Evolutionary conservation across 2,888 invertebrate species (phyloP).

Genomic region (Leptopilina syphax): DNA sequence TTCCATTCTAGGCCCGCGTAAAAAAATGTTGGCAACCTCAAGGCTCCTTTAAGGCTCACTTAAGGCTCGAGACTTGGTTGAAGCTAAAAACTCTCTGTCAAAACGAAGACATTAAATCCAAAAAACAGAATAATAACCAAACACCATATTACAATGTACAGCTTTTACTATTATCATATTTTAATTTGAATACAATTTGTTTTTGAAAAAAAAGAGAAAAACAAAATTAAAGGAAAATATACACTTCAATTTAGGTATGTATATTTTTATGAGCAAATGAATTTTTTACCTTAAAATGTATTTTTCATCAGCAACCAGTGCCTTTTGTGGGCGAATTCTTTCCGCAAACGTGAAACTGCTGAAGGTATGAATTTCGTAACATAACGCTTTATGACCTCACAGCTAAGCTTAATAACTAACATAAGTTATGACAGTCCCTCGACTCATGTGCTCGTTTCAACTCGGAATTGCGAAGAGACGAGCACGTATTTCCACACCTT

Average conservation of each 20-base stretch:
- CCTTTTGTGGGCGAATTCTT: background rate
- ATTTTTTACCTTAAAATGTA: background rate
- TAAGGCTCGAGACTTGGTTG: too few species aligned
- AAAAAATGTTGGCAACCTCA: too few species aligned
- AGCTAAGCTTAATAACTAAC: slow-evolving; percentile 30
- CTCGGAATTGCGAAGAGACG: slow-evolving; percentile 29
- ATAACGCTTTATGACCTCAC: slow-evolving; percentile 27
- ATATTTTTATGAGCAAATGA: background rate
- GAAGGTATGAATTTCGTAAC: slow-evolving; percentile 18
- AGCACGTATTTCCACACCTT: slow-evolving; percentile 25
- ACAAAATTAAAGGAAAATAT: too few species aligned
- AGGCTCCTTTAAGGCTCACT: too few species aligned
- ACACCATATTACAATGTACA: too few species aligned
- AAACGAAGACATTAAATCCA: too few species aligned
- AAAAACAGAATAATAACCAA: too few species aligned
- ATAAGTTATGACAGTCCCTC: slow-evolving; percentile 31
- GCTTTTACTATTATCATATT: too few species aligned
- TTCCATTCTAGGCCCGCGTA: too few species aligned
- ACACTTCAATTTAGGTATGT: background rate
- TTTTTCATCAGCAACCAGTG: background rate
- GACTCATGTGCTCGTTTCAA: slow-evolving; percentile 33
- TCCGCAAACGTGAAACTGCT: slow-evolving; percentile 16
- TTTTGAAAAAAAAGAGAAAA: too few species aligned
- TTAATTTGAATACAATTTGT: too few species aligned
- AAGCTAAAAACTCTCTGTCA: too few species aligned